Evolutionary conservation across 2,113 vertebrate species (phyloP), one percentile per base, ranked within the genome.

Genomic region (Gyps fulvus): DNA sequence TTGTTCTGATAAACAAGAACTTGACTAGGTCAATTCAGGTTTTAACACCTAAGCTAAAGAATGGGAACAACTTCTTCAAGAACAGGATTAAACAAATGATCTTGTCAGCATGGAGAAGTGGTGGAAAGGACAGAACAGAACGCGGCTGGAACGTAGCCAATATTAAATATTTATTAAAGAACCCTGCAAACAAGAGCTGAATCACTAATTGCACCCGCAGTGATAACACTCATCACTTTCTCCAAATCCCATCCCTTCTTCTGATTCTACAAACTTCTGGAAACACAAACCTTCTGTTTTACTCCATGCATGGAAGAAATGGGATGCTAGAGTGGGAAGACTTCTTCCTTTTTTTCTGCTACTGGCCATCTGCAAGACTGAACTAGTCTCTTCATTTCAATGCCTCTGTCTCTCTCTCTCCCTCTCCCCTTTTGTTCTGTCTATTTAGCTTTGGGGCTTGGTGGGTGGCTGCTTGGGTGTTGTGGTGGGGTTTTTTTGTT

Each of bases 381-480:
- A 87, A 78, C 34, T n/a, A 87, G 61, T 72, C 49, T 61, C 54
- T 58, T 85, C 9, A 38, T 58, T 94, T 89, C 88, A 86, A 59
- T 7, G 38, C 52, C 43, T 36, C 40, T 36, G 31, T 34, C 16
- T 78, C 79, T 81, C 87, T 34, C 16, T 78, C 79, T 81, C 87
- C 72, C 50, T 93, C 65, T 82, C 58, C 45, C 20, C 10, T 43
- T 82, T 55, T 25, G 47, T 92, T 95, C 72, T 73, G 66, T 43
- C 81, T 88, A 2, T 61, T 93, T 90, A 81, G 74, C 85, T 89
- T 73, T 54, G 65, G 59, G 79, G 72, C 79, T 96, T 86, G 62
- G 87, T 87, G 91, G 95, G 91, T 92, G 93, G 87, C 57, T 95
- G 50, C 38, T 55, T 58, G 38, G 27, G 57, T 91, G 66, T n/a